phyloP scores from a whole-genome alignment of 2,113 vertebrate species.

The Crypturellus undulatus region DNA sequence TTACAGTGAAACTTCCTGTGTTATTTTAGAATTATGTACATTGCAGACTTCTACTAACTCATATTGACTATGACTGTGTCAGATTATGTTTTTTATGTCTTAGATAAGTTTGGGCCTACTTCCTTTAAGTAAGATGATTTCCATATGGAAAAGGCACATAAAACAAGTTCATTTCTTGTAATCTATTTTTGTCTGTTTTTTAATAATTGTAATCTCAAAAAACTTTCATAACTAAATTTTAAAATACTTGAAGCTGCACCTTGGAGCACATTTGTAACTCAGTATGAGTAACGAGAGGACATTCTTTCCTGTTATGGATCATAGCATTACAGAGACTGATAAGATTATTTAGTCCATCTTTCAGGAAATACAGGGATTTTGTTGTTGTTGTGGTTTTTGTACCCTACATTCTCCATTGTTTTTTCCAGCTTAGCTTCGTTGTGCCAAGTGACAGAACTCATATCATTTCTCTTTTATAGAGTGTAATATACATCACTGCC shows the following conservation, averaged over 20 bases:
- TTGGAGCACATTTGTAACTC: background rate
- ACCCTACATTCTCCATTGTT: background rate
- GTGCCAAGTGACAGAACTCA: rapidly evolving
- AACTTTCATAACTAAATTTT: background rate
- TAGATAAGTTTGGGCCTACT: background rate
- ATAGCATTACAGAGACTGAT: background rate
- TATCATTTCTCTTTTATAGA: background rate
- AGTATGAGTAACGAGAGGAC: background rate
- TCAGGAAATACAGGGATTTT: background rate
- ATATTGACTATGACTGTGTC: background rate
- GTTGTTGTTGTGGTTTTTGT: background rate
- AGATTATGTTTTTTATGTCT: background rate
- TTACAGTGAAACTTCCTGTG: background rate
- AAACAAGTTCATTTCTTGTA: background rate
- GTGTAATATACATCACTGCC: background rate
- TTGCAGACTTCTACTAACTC: background rate
- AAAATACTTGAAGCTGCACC: background rate
- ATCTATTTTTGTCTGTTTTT: background rate
- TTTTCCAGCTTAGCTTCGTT: background rate
- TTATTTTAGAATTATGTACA: background rate
- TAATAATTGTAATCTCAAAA: background rate
- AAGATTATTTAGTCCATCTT: background rate
- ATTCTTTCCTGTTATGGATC: background rate
- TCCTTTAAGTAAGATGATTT: background rate
- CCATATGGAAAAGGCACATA: background rate